Base-by-base conservation (phyloP, 2,888 invertebrate genomes). In the Listrodromus nycthemerus region DNA sequence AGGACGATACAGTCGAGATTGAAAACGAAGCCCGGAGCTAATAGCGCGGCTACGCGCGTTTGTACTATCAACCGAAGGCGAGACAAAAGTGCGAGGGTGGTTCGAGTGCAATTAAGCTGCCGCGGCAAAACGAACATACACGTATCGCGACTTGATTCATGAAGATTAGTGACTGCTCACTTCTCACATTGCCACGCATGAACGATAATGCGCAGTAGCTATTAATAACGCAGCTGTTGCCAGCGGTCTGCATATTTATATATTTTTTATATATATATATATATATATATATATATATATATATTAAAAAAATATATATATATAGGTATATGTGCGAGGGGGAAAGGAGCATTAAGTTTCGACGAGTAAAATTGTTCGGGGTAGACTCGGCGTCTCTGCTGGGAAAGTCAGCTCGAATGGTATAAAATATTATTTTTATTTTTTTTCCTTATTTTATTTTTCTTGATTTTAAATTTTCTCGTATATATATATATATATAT, bases 151-250 rank as follows among this genome's bases (percentile, higher is more conserved):
- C 87, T 90, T 86, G 90, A 90, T 89, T 88, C 88, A 88, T 88
- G 87, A 88, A 89, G 88, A 90, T 89, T 88, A 86, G 89, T 86
- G 87, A 87, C 87, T 88, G 82, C 84, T 79, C 86, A 86, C 85
- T 87, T 87, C 87, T 87, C 86, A 86, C 88, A 87, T 86, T 87
- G 89, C 80, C 87, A 89, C 89, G 90, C 89, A 88, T 89, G 86
- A 89, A 89, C 90, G 90, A 91, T 91, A 92, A 91, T 91, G 90
- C 92, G 91, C 91, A 91, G 89, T 90, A 89, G 90, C 90, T 92
- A 92, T 91, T 92, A 92, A 92, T 92, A 92, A 90, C 87, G 81
- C 84, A 70, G 81, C 87, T 81, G 79, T 82, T 86, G 86, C 86
- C 86, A 85, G 86, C 79, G 75, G 80, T 74, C 70, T 77, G 70